phyloP scores from a whole-genome alignment of 1,140 invertebrate genomes.

The Drosophila chauvacae region DNA sequence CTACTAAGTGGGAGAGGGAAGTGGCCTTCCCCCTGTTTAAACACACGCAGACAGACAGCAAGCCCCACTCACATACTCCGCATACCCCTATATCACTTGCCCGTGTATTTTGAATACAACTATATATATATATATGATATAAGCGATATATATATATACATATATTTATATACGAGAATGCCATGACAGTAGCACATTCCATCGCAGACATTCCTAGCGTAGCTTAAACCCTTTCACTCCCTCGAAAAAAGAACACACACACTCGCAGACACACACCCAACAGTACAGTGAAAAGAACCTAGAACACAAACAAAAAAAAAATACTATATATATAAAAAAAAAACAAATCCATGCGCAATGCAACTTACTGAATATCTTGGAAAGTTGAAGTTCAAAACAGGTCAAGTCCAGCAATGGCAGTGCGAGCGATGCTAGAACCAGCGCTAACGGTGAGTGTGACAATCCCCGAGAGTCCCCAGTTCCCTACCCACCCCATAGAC shows the following conservation, averaged over 20 bases:
- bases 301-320: not conserved
- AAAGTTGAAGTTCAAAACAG: slow-evolving; percentile 53
- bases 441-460: slow-evolving; percentile 39
- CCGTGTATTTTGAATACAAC: slow-evolving; percentile 11
- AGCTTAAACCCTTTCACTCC: slow-evolving; percentile 29
- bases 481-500: not conserved
- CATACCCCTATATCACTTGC: slow-evolving; percentile 18
- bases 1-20: slow-evolving; percentile 25
- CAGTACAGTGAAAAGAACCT: slow-evolving; percentile 5
- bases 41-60: slow-evolving; percentile 28
- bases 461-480: slow-evolving; percentile 8
- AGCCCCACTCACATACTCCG: slow-evolving; percentile 9
- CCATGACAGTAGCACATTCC: slow-evolving; percentile 48
- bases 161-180: slow-evolving; percentile 5
- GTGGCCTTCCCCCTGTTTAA: slow-evolving; percentile 17
- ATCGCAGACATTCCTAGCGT: slow-evolving; percentile 45
- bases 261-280: not conserved
- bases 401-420: slow-evolving; percentile 47
- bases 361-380: slow-evolving; percentile 46
- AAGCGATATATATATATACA: not conserved
- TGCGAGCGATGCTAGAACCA: slow-evolving; percentile 35
- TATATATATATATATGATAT: not conserved
- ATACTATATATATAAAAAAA: not conserved
- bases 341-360: slow-evolving; percentile 14
- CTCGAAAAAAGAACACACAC: slow-evolving; percentile 3